phyloP scores from a whole-genome alignment of 1,140 invertebrate genomes.

The Zaprionus kolodkinae region DNA sequence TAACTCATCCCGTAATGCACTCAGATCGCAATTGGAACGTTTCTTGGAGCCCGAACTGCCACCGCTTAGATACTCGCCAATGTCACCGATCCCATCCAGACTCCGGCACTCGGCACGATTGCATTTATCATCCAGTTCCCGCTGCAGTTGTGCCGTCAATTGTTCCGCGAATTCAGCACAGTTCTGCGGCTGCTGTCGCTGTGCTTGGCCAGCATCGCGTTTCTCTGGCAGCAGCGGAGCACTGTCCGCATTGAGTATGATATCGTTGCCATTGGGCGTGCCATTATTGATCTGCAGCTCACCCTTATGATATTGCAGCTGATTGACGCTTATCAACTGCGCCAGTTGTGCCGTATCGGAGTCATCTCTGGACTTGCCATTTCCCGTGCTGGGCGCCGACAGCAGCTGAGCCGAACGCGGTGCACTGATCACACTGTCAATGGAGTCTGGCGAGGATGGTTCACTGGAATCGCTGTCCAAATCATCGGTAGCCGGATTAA shows the following conservation, averaged over 20 bases:
- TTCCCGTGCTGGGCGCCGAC: slow-evolving; percentile 26
- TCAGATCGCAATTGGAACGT: slow-evolving; percentile 85
- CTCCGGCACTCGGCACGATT: slow-evolving; percentile 60
- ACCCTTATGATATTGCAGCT: slow-evolving; percentile 61
- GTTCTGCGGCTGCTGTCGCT: slow-evolving; percentile 84
- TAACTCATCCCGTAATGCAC: slow-evolving; percentile 86
- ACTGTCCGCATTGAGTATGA: slow-evolving; percentile 77
- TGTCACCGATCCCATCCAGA: slow-evolving; percentile 67
- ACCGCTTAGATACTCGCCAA: slow-evolving; percentile 53
- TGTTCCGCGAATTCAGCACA: slow-evolving; percentile 92
- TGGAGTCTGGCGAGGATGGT: slow-evolving; percentile 93
- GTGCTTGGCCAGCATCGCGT: slow-evolving; percentile 48
- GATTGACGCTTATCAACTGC: slow-evolving; percentile 50
- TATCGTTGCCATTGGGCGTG: slow-evolving; percentile 57
- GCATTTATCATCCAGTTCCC: slow-evolving; percentile 90
- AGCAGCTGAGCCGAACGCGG: slow-evolving; percentile 61
- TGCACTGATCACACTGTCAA: slow-evolving; percentile 92
- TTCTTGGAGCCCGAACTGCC: slow-evolving; percentile 47
- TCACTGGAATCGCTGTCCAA: slow-evolving; percentile 95
- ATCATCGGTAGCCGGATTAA: slow-evolving; percentile 95
- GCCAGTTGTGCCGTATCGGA: slow-evolving; percentile 42
- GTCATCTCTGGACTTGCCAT: slow-evolving; percentile 45
- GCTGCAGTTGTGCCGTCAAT: slow-evolving; percentile 89
- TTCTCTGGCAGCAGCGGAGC: slow-evolving; percentile 61
- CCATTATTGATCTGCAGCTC: slow-evolving; percentile 68